Conservation (phyloP, 2,797 vertebrate genomes). For the Characodon lateralis region DNA sequence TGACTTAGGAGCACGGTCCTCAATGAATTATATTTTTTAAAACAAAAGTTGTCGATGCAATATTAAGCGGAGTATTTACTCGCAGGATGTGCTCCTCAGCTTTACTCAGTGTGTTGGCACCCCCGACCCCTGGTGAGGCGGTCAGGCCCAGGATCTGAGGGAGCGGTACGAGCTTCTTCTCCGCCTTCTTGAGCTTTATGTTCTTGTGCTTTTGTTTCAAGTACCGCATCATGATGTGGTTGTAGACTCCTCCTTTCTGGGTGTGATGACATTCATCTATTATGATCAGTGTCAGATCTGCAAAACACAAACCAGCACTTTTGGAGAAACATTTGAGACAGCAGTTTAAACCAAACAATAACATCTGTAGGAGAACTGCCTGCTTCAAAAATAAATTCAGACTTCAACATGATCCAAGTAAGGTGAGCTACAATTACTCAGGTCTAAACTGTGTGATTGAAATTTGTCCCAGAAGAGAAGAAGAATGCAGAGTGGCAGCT, state of each 20-base stretch:
- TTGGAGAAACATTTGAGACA: slow-evolving; percentile 37
- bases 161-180: slow-evolving; percentile 73
- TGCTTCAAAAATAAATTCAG: slow-evolving; percentile 23
- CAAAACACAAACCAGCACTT: slow-evolving; percentile 43
- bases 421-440: slow-evolving; percentile 37
- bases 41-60: not conserved
- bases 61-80: slow-evolving; percentile 76
- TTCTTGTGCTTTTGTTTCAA: slow-evolving; percentile 89
- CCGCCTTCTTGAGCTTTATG: slow-evolving; percentile 76
- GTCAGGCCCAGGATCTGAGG: slow-evolving; percentile 95
- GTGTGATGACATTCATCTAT: slow-evolving; percentile 98
- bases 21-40: not conserved
- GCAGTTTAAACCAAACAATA: slow-evolving; percentile 52
- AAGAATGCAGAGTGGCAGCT: slow-evolving; percentile 61
- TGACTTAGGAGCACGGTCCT: not conserved
- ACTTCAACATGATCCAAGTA: not conserved
- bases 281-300: slow-evolving; percentile 91
- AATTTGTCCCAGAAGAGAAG: slow-evolving; percentile 58
- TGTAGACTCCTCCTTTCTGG: slow-evolving; percentile 93
- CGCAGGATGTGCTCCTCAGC: slow-evolving; percentile 93
- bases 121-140: slow-evolving; percentile 94
- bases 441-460: slow-evolving; percentile 53
- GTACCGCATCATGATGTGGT: slow-evolving; percentile 94
- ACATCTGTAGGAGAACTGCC: slow-evolving; percentile 27
- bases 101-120: slow-evolving; percentile 82